These are phyloP conservation scores for Drosophila persimilis DNA, from an alignment of 1,140 invertebrate species.

Conservation along the genomic window DNA sequence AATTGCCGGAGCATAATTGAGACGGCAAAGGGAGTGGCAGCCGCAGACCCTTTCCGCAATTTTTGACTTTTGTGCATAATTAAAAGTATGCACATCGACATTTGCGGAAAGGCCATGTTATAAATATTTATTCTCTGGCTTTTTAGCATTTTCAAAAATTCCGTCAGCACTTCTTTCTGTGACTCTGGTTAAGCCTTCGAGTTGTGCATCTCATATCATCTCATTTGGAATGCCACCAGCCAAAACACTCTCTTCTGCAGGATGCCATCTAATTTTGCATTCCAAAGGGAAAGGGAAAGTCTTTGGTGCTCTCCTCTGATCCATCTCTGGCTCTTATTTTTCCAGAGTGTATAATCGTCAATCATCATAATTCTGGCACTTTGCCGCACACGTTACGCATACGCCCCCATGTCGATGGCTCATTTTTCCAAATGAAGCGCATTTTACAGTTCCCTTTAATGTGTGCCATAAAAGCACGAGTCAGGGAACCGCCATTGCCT, in stretches of 20 bases:
- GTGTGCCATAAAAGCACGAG: slow-evolving; percentile 43
- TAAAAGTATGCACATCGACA: slow-evolving; percentile 78
- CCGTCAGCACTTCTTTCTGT: slow-evolving; percentile 41
- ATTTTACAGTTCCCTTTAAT: slow-evolving; percentile 60
- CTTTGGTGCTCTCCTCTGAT: not conserved
- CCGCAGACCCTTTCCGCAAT: slow-evolving; percentile 32
- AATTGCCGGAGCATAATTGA: slow-evolving; percentile 74
- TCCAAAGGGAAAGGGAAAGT: slow-evolving; percentile 33
- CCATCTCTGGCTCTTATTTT: slow-evolving; percentile 1
- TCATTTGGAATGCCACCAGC: slow-evolving; percentile 57
- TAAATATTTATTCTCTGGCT: slow-evolving; percentile 67
- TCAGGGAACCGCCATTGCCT: slow-evolving; percentile 15
- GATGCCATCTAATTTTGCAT: slow-evolving; percentile 64
- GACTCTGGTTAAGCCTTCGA: slow-evolving; percentile 64
- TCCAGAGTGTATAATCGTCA: slow-evolving; percentile 60
- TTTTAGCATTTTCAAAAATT: slow-evolving; percentile 52
- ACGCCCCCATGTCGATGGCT: slow-evolving; percentile 51
- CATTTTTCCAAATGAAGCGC: slow-evolving; percentile 66
- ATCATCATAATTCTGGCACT: slow-evolving; percentile 78
- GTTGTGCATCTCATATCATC: slow-evolving; percentile 40
- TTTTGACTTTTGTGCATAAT: slow-evolving; percentile 64
- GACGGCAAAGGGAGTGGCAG: slow-evolving; percentile 31
- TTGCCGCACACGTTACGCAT: slow-evolving; percentile 38
- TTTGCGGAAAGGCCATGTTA: slow-evolving; percentile 69
- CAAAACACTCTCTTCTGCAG: slow-evolving; percentile 34